Conservation (phyloP, 2,113 vertebrate species). For the Pogona vitticeps region DNA sequence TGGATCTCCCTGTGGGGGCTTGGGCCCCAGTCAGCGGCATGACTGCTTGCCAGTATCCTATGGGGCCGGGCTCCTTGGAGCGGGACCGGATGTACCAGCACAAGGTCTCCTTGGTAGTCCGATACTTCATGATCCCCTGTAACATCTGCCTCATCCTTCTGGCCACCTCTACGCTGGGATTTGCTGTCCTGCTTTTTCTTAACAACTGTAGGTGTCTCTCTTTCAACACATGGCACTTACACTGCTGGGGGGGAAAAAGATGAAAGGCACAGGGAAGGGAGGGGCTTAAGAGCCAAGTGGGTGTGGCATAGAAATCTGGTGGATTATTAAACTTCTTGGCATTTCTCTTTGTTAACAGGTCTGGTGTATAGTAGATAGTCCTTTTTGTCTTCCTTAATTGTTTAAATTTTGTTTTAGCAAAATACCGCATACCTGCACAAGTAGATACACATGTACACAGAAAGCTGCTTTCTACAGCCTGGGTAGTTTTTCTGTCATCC, state of each 20-base stretch:
- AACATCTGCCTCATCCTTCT: constrained; percentile 97
- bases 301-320: not conserved
- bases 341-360: not conserved
- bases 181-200: constrained; percentile 94
- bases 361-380: too few species aligned
- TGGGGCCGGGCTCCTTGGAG: constrained; percentile 74
- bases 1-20: constrained; percentile 28
- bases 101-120: constrained; percentile 93
- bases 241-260: not conserved
- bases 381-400: not conserved
- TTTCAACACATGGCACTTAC: not conserved
- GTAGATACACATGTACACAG: too few species aligned
- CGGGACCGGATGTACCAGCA: constrained; percentile 88
- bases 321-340: not conserved
- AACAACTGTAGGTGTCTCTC: constrained; percentile 90
- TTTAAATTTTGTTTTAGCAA: not conserved
- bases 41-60: constrained; percentile 88
- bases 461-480: not conserved
- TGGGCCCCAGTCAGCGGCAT: constrained; percentile 71
- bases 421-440: too few species aligned
- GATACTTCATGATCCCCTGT: constrained; percentile 97
- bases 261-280: not conserved
- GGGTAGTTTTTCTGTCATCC: not conserved
- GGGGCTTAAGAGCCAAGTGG: not conserved
- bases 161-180: constrained; percentile 91